Conservation (phyloP, 2,888 invertebrate species). For the Acanthosepion pharaonis region DNA sequence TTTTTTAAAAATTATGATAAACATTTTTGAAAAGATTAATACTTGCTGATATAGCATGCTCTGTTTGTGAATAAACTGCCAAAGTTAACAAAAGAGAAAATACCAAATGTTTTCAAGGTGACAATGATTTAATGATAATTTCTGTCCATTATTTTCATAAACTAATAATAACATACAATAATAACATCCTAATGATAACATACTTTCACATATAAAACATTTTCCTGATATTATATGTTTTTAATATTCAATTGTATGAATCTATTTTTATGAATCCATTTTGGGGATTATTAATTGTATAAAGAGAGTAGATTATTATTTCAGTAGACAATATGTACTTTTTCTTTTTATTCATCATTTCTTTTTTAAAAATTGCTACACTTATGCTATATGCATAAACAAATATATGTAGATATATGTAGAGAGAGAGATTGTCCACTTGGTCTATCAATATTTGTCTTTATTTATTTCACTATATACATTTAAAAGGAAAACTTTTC, state of each 20-base stretch:
- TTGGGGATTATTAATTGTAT: not conserved
- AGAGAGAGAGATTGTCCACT: not conserved
- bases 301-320: not conserved
- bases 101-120: not conserved
- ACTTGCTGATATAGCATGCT: no score
- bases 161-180: not conserved
- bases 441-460: no score
- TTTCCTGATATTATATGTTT: not conserved
- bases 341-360: not conserved
- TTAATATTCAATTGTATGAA: not conserved
- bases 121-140: slow-evolving; percentile 4
- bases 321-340: not conserved
- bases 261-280: not conserved
- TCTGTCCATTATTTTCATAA: not conserved
- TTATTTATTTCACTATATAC: not conserved
- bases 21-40: no score
- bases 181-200: not conserved
- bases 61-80: no score
- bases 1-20: no score
- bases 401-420: not conserved
- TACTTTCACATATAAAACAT: not conserved
- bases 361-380: not conserved
- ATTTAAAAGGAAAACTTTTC: not conserved
- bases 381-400: not conserved
- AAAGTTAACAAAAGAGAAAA: not conserved